Conservation (phyloP, 1,140 invertebrate species). For the Neodiprion fabricii region DNA sequence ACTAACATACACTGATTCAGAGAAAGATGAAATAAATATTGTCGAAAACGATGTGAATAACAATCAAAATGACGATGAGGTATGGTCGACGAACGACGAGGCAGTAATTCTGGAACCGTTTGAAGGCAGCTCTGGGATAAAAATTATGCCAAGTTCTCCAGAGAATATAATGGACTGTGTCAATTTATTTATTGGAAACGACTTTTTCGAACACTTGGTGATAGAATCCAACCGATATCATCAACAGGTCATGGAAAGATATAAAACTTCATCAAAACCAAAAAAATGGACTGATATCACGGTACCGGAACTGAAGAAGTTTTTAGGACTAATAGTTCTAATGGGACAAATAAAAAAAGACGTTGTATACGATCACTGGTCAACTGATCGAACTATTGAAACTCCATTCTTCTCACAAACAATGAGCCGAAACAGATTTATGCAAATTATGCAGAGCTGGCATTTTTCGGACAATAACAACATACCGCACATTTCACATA, state of each 20-base stretch:
- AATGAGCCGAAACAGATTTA: slow-evolving; percentile 28
- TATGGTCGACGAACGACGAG: slow-evolving; percentile 19
- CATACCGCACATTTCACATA: slow-evolving; percentile 22
- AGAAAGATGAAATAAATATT: slow-evolving; percentile 8
- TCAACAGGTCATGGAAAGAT: slow-evolving; percentile 23
- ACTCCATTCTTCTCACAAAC: slow-evolving; percentile 28
- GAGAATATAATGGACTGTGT: slow-evolving; percentile 27
- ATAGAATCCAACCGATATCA: slow-evolving; percentile 35
- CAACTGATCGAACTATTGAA: slow-evolving; percentile 26
- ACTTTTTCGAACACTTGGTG: slow-evolving; percentile 20
- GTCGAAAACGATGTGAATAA: slow-evolving; percentile 17
- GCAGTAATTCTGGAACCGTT: slow-evolving; percentile 23
- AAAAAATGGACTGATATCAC: slow-evolving; percentile 25
- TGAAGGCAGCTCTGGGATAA: slow-evolving; percentile 19
- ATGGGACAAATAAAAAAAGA: slow-evolving; percentile 44
- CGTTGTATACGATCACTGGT: slow-evolving; percentile 25
- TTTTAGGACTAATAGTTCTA: slow-evolving; percentile 25
- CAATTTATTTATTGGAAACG: slow-evolving; percentile 33
- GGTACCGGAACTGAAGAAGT: slow-evolving; percentile 25
- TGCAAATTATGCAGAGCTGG: slow-evolving; percentile 30
- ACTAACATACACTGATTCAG: slow-evolving; percentile 18
- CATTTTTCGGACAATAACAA: slow-evolving; percentile 30
- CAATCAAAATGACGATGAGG: slow-evolving; percentile 16
- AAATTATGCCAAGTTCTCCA: slow-evolving; percentile 27
- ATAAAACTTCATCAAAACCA: slow-evolving; percentile 24